phyloP scores from a whole-genome alignment of 2,113 vertebrate genomes.

The Stegostoma tigrinum region DNA sequence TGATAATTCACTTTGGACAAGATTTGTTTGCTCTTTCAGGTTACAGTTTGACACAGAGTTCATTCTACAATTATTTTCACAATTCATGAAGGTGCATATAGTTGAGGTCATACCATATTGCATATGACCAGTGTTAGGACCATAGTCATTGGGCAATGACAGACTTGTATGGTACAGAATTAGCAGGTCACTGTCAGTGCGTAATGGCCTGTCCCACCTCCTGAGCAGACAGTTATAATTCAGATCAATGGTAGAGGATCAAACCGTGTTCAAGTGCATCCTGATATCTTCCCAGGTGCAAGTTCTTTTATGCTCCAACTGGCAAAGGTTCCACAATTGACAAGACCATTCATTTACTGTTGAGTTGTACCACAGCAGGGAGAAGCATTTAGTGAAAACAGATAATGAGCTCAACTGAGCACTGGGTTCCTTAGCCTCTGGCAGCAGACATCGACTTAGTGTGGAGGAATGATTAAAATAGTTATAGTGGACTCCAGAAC shows the following conservation, averaged over 20 bases:
- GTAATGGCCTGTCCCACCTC: not conserved
- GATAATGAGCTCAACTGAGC: not conserved
- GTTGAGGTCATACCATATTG: not conserved
- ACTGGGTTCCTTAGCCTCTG: not conserved
- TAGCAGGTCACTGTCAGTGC: not conserved
- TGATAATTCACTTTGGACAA: not conserved
- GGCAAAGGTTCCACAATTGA: not conserved
- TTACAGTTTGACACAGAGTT: not conserved
- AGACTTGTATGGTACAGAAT: not conserved
- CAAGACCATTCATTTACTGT: not conserved
- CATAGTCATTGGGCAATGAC: not conserved
- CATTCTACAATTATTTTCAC: not conserved
- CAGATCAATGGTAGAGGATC: not conserved
- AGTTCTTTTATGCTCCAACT: not conserved
- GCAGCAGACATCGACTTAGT: not conserved
- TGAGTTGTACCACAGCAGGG: not conserved
- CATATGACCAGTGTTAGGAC: not conserved
- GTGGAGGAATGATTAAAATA: not conserved
- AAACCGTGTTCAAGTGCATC: no score
- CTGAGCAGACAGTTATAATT: not conserved
- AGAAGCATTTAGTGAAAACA: not conserved
- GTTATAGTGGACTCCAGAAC: not conserved
- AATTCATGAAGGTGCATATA: not conserved
- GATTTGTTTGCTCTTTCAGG: not conserved
- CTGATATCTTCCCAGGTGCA: not conserved